Evolutionary conservation across 2,888 invertebrate species (phyloP), one percentile per base, ranked within the genome.

Genomic region (Pteria penguin): DNA sequence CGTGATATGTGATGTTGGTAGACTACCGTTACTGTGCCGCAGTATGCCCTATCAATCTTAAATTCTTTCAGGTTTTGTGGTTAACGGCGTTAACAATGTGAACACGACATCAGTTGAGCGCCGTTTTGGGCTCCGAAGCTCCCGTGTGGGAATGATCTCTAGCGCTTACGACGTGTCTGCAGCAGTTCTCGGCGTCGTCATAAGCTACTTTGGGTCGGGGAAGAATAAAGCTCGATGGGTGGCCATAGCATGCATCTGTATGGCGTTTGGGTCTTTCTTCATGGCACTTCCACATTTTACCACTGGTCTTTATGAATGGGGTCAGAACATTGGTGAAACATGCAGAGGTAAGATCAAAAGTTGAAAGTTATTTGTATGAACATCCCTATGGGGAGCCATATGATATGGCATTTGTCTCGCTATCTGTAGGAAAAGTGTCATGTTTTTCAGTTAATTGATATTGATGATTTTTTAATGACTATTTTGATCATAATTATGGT

Each of bases 231-330:
- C 96, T 1, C 82, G 92, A 33, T 94, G 94, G 94, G 94, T 97
- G 66, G 96, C 96, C 22, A 93, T 94, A 90, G 96, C 96, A 0
- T 94, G 95, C 78, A 93, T 96, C 67, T 92, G 96, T 70, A 95
- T 97, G 95, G 96, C 92, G 0, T 62, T 92, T 3, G 91, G 93
- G 1, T 93, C 96, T 0, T 92, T 97, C 73, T 93, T 96, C 67
- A 97, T 97, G 93, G 94, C 96, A 0, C 91, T 96, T 72, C 97
- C 97, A 0, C 96, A 97, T 89, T 96, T 96, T 91, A 93, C 96
- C 29, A 94, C 95, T 1, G 94, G 95, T 0, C 93, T 93, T 0
- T 96, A 96, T 90, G 77, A 86, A 45, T 86, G 87, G 79, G 88
- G 89, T 5, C 79, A 85, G 60, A 80, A 85, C 45, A 62, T 80